Evolutionary conservation across 2,888 invertebrate species (phyloP), one percentile per base, ranked within the genome.

Genomic region (Xestia c-nigrum): DNA sequence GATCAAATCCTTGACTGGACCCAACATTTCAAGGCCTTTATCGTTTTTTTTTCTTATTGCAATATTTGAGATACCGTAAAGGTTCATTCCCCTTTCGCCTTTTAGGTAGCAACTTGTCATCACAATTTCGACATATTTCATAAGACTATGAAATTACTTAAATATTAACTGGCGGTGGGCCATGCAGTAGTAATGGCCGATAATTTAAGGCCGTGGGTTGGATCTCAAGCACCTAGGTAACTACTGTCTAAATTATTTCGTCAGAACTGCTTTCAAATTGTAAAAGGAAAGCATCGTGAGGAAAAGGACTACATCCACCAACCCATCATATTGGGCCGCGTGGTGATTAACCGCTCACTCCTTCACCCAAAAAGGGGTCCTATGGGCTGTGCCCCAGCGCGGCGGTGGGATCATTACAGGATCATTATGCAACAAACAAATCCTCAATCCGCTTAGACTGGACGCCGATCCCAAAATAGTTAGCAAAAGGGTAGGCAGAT

Each of bases 41-140:
- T 43, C 40, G 6, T 0, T 57, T 5, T 10, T n/a, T 47, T 47
- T 16, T 16, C 19, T 59, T 21, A 46, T 7, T 46, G 3, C 12
- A 55, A 59, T 21, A 5, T 68, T 61, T 61, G 61, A 61, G 61
- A n/a, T n/a, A 52, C 21, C 19, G 38, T 12, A 12, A 3, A 38
- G 38, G 52, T 57, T 57, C 43, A 68, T 52, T 68, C 38, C 1
- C 55, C n/a, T 63, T 55, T 63, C 19, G 5, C 7, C 16, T 68
- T 71, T 24, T 6, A n/a, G n/a, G n/a, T n/a, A 40, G 47, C 14
- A 4, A 40, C 40, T 6, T 14, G 24, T 68, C 57, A 68, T 40
- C 31, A 2, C 59, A 19, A 71, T 38, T 71, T 6, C n/a, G n/a
- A 14, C 57, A 50, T 81, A 73, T 81, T 81, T 71, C 40, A 68